A percentile compares a stretch with the other conserved stretches of the same genome.
Conservation (phyloP, 2,113 vertebrate species). For the Nymphicus hollandicus region DNA sequence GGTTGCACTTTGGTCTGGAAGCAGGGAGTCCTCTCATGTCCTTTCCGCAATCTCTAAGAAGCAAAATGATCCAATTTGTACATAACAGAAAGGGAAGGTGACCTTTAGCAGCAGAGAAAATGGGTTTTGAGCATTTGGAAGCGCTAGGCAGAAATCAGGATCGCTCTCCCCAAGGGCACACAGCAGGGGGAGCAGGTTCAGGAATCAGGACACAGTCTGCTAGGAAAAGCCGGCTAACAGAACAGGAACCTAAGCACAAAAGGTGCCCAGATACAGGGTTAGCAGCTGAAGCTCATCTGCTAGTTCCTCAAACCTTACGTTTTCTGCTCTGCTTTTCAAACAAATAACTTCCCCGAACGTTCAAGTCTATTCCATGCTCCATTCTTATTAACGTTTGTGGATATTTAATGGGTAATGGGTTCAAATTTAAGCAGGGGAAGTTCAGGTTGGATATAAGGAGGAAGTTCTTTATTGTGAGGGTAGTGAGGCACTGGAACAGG, state of each 20-base stretch:
- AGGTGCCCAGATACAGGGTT: neutral
- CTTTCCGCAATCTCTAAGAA: neutral
- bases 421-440: neutral
- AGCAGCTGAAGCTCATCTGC: neutral
- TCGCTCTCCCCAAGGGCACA: fast-evolving
- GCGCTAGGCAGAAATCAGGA: neutral
- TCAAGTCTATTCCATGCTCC: neutral
- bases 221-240: neutral
- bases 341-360: neutral
- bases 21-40: neutral
- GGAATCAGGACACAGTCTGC: neutral
- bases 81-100: neutral
- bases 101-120: neutral
- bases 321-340: neutral
- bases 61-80: neutral
- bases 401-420: neutral
- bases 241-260: neutral
- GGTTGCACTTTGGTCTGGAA: neutral
- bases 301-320: neutral
- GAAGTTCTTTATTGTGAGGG: neutral
- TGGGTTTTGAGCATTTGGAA: neutral
- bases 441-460: neutral
- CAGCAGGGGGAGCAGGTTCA: neutral
- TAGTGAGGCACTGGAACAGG: neutral
- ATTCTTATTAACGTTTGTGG: neutral